Base-by-base conservation (phyloP, 2,113 vertebrate species). In the Malurus melanocephalus region DNA sequence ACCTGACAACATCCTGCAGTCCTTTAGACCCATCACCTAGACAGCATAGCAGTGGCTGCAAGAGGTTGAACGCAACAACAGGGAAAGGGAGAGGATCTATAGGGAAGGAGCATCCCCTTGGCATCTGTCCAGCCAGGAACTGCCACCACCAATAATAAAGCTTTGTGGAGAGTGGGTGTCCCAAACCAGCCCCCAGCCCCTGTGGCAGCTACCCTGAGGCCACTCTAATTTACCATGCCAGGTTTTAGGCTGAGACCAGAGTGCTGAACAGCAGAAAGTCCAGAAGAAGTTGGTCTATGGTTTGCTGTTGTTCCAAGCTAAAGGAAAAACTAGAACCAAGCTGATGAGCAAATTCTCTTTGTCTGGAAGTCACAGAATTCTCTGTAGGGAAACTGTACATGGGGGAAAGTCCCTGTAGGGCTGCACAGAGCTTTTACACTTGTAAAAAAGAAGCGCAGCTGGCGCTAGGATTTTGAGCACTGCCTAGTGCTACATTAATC, bases 11-110 rank as follows among this genome's bases (percentile, higher is more conserved):
- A 33, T 32, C 45, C 42, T 65, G 15, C 67, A 49, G 46, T 10
- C 35, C 20, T 32, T 91, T 52, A 79, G 45, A 60, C 30, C 48
- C 7, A 0, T 67, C 53, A 56, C 22, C 13, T 3, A 4, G 57
- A 51, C 9, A 45, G 26, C 32, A 11, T 19, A 65, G 49, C 46
- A 57, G 66, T 0, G 4, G 18, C 53, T 76, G 6, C 1, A 3
- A 28, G 55, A 32, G 22, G 6, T 6, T 49, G 45, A 33, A 22
- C 53, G 26, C 53, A 40, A 33, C 15, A 28, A 26, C 0, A 0
- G 8, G 24, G 59, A 53, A 67, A 75, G 57, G 18, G 68, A 52
- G 49, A 43, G 32, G 38, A 18, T 46, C 49, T 73, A 42, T 61
- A 32, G 32, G 55, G 28, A 87, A 72, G n/a, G 26, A 81, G 13